Evolutionary conservation across 2,113 vertebrate genomes (phyloP), one percentile per base, ranked within the genome.

Genomic region (Riparia riparia): DNA sequence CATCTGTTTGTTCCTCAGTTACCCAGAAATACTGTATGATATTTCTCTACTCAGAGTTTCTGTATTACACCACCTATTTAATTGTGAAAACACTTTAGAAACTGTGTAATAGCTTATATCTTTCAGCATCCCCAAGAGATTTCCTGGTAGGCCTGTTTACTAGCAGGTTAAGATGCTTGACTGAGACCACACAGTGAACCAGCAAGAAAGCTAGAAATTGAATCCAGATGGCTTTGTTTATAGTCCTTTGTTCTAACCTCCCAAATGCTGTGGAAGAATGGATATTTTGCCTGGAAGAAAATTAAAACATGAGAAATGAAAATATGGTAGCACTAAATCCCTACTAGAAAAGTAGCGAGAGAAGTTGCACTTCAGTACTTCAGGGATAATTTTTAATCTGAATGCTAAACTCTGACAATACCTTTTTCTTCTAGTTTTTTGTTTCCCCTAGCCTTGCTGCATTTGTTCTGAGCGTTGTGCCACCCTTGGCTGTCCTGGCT

Each of bases 401-500:
- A 82, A 91, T 3, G 2, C 21, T 92, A 31, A 85, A 18, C 34
- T 60, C 49, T 85, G 54, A 87, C 56, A 74, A 26, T 93, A 49
- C 78, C 49, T 95, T 77, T 97, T 85, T 78, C 90, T 96, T 94
- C 84, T 86, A 99, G 99, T 99, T 99, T 95, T 99, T 99, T 81
- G 98, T 99, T 47, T 99, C 99, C 56, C 99, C 99, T 31, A 98
- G 97, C 95, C 98, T 99, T 71, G 99, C 99, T 18, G 94, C 97
- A 24, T 99, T 99, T 96, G 99, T 99, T 74, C 82, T 99, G 93
- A 97, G 99, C 19, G 97, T 99, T 66, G 99, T 99, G 47, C 99
- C 99, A 60, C 99, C 99, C 5, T 44, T 99, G 94, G 98, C 98
- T 32, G 68, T 95, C 45, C 56, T 99, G 29, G 99, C 99, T 26